Base-by-base conservation (phyloP, 2,888 invertebrate species). In the Torymus tubicola region DNA sequence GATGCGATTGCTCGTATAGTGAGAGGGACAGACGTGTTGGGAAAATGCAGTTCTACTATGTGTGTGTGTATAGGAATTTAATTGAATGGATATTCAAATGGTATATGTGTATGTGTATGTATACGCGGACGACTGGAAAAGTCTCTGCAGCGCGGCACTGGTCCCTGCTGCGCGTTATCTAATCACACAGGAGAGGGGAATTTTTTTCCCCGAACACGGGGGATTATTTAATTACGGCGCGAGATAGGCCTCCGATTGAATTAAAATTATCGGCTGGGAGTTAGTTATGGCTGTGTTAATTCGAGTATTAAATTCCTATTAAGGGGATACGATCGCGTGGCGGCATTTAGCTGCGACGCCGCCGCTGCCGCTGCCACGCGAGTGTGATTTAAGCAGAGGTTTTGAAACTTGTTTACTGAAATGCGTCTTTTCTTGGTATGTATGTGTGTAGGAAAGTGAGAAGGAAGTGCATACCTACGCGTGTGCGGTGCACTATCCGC, bases 11-110 rank as follows among this genome's bases (percentile, higher is more conserved):
- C 63, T 52, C 31, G 8, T 65, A 21, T 18, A 50, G 50, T 50
- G 13, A 5, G 42, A 42, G 13, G 52, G 61, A 61, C n/a, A 67
- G 42, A 67, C 52, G 57, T 24, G 42, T 42, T 42, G 42, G 42
- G 42, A 42, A 8, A 42, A 42, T 8, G 42, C 42, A 8, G 42
- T 8, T 12, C 21, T 42, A 11, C 21, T n/a, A 18, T 16, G 73
- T 10, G 24, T 3, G 55, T n/a, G 42, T 16, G 73, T 10, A n/a
- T 3, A 63, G 55, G 55, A 52, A 75, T 76, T 69, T 55, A 76
- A 69, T 65, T 55, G 65, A 67, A 75, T 68, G 67, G 75, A 58
- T 58, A 75, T 75, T 67, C 52, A 52, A 75, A 75, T 75, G 67
- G 31, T 31, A 63, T n/a, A 42, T 42, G 8, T 31, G 3, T 31